Evolutionary conservation across 2,888 invertebrate genomes (phyloP).

Genomic region (Acleris sparsana): DNA sequence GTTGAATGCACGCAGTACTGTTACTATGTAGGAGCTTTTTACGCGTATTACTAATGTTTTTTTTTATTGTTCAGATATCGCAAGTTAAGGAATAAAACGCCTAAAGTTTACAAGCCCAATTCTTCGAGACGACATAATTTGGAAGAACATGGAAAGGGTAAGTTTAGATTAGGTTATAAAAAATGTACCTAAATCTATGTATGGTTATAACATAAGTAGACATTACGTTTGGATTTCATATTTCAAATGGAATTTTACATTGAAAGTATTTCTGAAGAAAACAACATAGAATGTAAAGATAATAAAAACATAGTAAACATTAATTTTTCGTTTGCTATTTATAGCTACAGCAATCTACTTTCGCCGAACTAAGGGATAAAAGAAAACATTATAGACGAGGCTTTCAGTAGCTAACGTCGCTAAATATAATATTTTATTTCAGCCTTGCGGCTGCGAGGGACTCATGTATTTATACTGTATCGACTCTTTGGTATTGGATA

Average conservation of each 20-base stretch:
- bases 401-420: conserved; percentile 4
- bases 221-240: no score
- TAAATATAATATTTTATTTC: conserved; percentile 18
- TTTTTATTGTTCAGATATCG: conserved; percentile 20
- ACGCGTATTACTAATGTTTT: background rate
- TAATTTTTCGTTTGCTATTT: background rate
- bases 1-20: no score
- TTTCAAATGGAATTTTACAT: no score
- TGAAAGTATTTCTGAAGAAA: no score
- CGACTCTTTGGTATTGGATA: conserved; percentile 4
- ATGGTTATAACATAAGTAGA: no score
- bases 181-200: no score
- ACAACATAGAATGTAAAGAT: background rate
- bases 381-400: conserved; percentile 16
- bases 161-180: background rate
- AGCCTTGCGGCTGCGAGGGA: background rate
- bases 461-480: conserved; percentile 7
- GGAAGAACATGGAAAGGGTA: conserved; percentile 12
- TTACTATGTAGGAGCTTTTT: background rate
- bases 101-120: conserved; percentile 29
- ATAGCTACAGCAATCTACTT: conserved; percentile 8
- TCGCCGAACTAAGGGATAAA: conserved; percentile 21
- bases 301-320: background rate
- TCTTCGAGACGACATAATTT: conserved; percentile 17
- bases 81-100: conserved; percentile 25